Conservation (phyloP, 2,113 vertebrate genomes). For the Egretta garzetta region DNA sequence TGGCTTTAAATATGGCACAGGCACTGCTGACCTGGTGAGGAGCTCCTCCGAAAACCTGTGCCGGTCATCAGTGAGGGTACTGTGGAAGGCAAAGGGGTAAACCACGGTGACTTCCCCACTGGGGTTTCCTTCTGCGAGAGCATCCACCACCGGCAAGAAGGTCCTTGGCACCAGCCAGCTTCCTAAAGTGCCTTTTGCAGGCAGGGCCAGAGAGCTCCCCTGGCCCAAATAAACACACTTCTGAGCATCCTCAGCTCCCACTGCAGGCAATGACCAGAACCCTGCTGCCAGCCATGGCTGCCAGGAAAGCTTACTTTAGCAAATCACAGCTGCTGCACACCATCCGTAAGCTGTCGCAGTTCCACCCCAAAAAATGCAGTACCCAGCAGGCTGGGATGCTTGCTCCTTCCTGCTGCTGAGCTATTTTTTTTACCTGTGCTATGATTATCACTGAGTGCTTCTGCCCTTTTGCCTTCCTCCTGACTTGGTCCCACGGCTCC, state of each 20-base stretch:
- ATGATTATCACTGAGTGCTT: not conserved
- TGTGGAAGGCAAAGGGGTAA: not conserved
- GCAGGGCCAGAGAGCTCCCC: not conserved
- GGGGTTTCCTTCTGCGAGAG: not conserved
- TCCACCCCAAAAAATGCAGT: not conserved
- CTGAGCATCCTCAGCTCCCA: not conserved
- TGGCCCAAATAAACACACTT: not conserved
- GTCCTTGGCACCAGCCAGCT: not conserved
- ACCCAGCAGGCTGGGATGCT: not conserved
- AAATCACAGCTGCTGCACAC: accelerated
- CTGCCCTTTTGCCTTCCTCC: not conserved
- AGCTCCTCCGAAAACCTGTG: not conserved
- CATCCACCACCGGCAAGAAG: not conserved
- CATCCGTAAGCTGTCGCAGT: not conserved
- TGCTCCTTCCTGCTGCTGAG: not conserved
- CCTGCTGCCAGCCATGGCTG: not conserved
- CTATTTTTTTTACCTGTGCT: not conserved
- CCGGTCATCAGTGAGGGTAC: accelerated
- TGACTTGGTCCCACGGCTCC: not conserved
- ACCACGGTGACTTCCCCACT: not conserved
- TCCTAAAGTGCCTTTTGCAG: not conserved
- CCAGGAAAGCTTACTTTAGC: not conserved
- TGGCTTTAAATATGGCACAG: not conserved
- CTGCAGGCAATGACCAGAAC: not conserved
- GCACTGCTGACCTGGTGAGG: not conserved